Percentiles rank a stretch among this genome's conserved stretches.
phyloP scores from a whole-genome alignment of 2,888 invertebrate genomes.

The Lepeophtheirus nordmannii region DNA sequence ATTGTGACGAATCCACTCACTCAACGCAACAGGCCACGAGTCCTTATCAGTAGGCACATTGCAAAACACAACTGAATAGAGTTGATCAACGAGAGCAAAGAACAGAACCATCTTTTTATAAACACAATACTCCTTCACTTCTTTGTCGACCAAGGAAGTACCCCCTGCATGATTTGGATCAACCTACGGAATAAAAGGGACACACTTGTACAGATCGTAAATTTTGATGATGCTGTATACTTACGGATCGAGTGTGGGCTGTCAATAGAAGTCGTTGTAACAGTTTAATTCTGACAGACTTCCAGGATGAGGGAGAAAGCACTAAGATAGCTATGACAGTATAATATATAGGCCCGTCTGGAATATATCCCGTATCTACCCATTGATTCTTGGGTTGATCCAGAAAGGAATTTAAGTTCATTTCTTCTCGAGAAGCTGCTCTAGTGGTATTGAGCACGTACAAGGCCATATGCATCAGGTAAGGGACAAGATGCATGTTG shows the following conservation, averaged over 20 bases:
- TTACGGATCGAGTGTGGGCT: conserved; percentile 19
- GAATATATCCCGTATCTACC: conserved; percentile 68
- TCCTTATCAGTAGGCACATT: conserved; percentile 16
- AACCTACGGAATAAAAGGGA: neutral
- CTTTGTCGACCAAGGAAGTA: conserved; percentile 32
- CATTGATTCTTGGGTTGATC: conserved; percentile 41
- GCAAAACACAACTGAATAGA: conserved; percentile 70
- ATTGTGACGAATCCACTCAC: conserved; percentile 82
- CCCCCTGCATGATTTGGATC: neutral
- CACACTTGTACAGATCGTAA: neutral
- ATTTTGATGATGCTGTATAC: neutral
- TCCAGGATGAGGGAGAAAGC: conserved; percentile 62
- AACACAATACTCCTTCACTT: conserved; percentile 47
- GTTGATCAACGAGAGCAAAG: conserved; percentile 65
- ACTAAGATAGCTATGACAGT: conserved; percentile 61
- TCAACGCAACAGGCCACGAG: conserved; percentile 66
- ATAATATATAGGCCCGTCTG: conserved; percentile 83
- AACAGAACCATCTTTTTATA: conserved; percentile 75
- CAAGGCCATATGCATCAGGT: conserved; percentile 79
- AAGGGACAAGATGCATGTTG: conserved; percentile 90
- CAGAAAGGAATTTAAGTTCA: conserved; percentile 55
- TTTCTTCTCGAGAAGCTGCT: conserved; percentile 50
- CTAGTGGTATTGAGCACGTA: conserved; percentile 60
- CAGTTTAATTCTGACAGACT: conserved; percentile 40
- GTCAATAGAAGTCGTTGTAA: conserved; percentile 20